Percentiles rank a stretch among this genome's conserved stretches.
These are phyloP conservation scores for Diorhabda elongata DNA, from an alignment of 1,140 invertebrate genomes.

Conservation along the genomic window DNA sequence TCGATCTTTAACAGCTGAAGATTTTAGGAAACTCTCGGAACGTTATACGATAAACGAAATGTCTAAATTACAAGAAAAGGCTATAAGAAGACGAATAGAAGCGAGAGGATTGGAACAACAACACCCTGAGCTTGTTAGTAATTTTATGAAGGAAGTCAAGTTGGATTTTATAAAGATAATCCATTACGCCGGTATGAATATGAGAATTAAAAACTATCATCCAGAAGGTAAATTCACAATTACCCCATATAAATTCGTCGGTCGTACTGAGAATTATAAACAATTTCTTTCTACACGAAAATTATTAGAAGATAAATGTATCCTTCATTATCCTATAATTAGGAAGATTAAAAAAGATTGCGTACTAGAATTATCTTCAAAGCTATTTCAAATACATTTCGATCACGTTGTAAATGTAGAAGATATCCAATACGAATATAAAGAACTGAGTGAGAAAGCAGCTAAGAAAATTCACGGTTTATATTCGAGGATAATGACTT, in stretches of 20 bases:
- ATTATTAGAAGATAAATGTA: conserved; percentile 51
- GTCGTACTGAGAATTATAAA: conserved; percentile 54
- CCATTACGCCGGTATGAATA: conserved; percentile 28
- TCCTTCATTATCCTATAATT: conserved; percentile 59
- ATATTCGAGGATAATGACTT: conserved; percentile 23
- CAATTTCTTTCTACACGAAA: conserved; percentile 56
- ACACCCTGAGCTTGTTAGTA: conserved; percentile 24
- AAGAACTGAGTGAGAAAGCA: conserved; percentile 41
- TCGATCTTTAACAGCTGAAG: conserved; percentile 13
- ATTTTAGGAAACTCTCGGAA: conserved; percentile 24
- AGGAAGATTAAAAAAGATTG: conserved; percentile 56
- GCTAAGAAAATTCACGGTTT: conserved; percentile 27
- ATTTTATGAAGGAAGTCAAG: conserved; percentile 31
- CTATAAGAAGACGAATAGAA: conserved; percentile 30
- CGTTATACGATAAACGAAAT: conserved; percentile 30
- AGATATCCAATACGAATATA: conserved; percentile 48
- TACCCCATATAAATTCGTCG: conserved; percentile 51
- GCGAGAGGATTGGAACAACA: conserved; percentile 22
- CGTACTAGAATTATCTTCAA: conserved; percentile 50
- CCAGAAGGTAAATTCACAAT: conserved; percentile 24
- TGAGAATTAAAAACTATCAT: conserved; percentile 21
- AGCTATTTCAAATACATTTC: conserved; percentile 25
- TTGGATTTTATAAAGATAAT: conserved; percentile 27
- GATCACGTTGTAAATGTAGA: conserved; percentile 51
- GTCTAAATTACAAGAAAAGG: conserved; percentile 31